These are phyloP conservation scores for Dendrophyllia cribrosa DNA, from an alignment of 64 coral and sea anemone species.

Conservation along the genomic window DNA sequence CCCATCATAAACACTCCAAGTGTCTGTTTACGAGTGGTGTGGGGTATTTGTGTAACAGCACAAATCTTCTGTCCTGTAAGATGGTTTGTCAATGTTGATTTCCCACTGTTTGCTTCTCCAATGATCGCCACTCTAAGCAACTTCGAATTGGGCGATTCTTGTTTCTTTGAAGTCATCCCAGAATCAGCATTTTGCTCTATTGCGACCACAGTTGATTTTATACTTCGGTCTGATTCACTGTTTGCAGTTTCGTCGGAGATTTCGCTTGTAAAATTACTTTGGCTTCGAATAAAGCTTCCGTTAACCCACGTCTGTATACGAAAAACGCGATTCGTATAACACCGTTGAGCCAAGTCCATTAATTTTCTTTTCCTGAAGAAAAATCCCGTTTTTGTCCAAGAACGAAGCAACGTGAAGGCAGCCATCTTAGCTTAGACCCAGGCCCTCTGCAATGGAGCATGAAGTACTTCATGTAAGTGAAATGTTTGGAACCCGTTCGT, in stretches of 20 bases:
- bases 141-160: conserved; percentile 41
- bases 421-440: conserved; percentile 3
- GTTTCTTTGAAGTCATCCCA: not conserved
- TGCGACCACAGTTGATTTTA: not conserved
- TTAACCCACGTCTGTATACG: not conserved
- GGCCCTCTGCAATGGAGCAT: no score
- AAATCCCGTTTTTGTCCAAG: not conserved
- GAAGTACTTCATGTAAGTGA: not conserved
- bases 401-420: not conserved
- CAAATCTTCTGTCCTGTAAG: conserved; percentile 90
- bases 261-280: not conserved
- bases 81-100: conserved; percentile 94
- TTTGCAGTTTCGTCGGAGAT: not conserved
- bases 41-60: conserved; percentile 88
- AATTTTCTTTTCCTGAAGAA: not conserved
- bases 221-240: not conserved
- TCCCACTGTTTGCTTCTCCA: conserved; percentile 95
- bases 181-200: not conserved
- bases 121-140: conserved; percentile 92
- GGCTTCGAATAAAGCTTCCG: not conserved
- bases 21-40: conserved; percentile 92
- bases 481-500: not conserved
- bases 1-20: conserved; percentile 69
- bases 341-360: not conserved
- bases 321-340: not conserved